Evolutionary conservation across 2,888 invertebrate genomes (phyloP), one percentile per base, ranked within the genome.

Genomic region (Listrodromus nycthemerus): DNA sequence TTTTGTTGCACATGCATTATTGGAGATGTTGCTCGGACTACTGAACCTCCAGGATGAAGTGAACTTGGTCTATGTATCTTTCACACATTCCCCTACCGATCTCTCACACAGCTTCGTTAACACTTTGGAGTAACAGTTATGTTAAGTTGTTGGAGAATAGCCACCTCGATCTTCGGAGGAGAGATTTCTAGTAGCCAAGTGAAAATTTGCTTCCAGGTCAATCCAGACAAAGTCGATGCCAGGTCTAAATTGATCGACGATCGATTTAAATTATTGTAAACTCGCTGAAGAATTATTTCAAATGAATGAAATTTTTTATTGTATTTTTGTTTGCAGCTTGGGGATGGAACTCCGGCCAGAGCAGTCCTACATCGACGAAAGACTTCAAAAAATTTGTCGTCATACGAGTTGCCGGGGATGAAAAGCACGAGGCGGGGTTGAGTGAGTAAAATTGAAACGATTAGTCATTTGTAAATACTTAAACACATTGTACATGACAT

Each of bases 371-470:
- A 16, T 93, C 94, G 37, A 92, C 93, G 1, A 94, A 94, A 87
- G 95, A 95, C 91, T 94, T 95, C 85, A 95, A 95, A 88, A 94
- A 95, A 87, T 95, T 95, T 89, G 95, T 96, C 30, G 95, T 96
- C 0, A 95, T 96, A 77, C 94, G 95, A 84, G 95, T 96, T 79
- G 94, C 95, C 1, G 95, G 95, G 30, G 94, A 95, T 84, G 95
- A 94, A 80, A 94, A 94, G 86, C 94, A 94, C 55, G 93, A 94
- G 74, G 92, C 92, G 45, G 93, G 93, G 48, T 86, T 93, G 27
- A 93, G 93, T 93, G 86, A 82, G 91, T 90, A 66, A 65, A 27
- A 48, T 61, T 24, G 30, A 71, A n/a, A 30, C 24, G 30, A 52
- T 10, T 50, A 10, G 19, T 58, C 69, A 58, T 30, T 33, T 13